Evolutionary conservation across 2,797 vertebrate genomes (phyloP), one percentile per base, ranked within the genome.

Genomic region (Thaleichthys pacificus): DNA sequence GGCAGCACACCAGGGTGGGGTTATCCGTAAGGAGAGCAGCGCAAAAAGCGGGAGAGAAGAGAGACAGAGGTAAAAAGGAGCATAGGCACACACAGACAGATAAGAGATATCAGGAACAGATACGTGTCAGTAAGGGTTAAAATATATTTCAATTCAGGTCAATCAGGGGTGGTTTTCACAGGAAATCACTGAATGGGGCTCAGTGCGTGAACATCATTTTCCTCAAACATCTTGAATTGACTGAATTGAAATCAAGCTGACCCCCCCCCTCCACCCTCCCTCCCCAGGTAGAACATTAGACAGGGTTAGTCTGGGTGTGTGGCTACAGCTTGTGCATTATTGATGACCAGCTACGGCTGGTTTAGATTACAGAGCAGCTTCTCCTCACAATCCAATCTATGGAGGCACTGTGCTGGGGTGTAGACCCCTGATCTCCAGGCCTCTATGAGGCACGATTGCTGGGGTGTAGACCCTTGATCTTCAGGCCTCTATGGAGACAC

Each of bases 1-100:
- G 51, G 51, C 51, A 56, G 51, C 93, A 94, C 91, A 95, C 93
- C 91, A 91, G 91, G 91, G 89, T 83, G 91, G 51, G 51, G 51
- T 56, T 87, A 91, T 96, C 95, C 95, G 88, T 87, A 92, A 94
- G 91, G 93, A 89, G 93, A 95, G 96, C 95, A 95, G 96, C 93
- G 91, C 93, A 91, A 47, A n/a, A 92, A 92, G 86, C 81, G 90
- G 92, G 94, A 93, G 94, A 93, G 91, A 94, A 93, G 61, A 69
- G 67, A 69, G 51, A 69, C 19, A 91, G 89, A 91, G 89, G 91
- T 96, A 94, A 97, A 93, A 94, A 84, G 72, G 86, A 88, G 87
- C 68, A 91, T 83, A 89, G 80, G 87, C 77, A 87, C 77, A 82
- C 69, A 79, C 19, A 81, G 68, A 85, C 74, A 76, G 70, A 32